Evolutionary conservation across 37 sponge, comb jelly and placozoan species (phyloP), one percentile per base, ranked within the genome.

Genomic region (Diacarnus erythraeanus): DNA sequence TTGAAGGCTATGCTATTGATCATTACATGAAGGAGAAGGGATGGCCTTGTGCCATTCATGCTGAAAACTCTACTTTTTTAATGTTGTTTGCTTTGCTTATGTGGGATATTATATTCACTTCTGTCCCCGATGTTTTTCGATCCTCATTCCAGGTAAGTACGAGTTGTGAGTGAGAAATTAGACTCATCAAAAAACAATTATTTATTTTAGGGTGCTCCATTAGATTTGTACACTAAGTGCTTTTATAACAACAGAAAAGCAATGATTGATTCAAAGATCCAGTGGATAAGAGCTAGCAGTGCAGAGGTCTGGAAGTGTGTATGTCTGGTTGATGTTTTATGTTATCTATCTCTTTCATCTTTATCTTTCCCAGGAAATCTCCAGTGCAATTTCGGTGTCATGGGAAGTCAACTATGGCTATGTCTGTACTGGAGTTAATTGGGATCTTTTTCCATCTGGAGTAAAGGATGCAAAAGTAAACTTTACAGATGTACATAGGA

Each of bases 21-120:
- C 91, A 93, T 68, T 93, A 93, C 73, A 69, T 42, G 26, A 44
- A 22, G 1, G 68, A 42, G 56, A 68, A 82, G 1, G 26, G 38
- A 18, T 93, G 88, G 87, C 74, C 80, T n/a, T 66, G 73, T 66
- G 91, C 87, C 10, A 43, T 93, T 27, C 94, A 93, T 86, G 84
- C 80, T 57, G 90, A 93, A 66, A 83, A 80, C 26, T 43, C 75
- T 27, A 77, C 77, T 12, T 93, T 93, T 73, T 42, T 84, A 0
- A 74, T 86, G 23, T 3, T 93, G 34, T 93, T 80, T 47, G 73
- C 61, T 15, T 66, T 93, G 2, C 72, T 89, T 21, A 83, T 93
- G 71, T 93, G 94, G 94, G 87, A 89, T 43, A 38, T 86, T 23
- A 76, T 93, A 31, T 93, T 89, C 41, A 27, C 70, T 23, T 37